A percentile compares a stretch with the other conserved stretches of the same genome.
These are phyloP conservation scores for Eudemis profundana DNA, from an alignment of 2,888 invertebrate genomes.

Conservation along the genomic window DNA sequence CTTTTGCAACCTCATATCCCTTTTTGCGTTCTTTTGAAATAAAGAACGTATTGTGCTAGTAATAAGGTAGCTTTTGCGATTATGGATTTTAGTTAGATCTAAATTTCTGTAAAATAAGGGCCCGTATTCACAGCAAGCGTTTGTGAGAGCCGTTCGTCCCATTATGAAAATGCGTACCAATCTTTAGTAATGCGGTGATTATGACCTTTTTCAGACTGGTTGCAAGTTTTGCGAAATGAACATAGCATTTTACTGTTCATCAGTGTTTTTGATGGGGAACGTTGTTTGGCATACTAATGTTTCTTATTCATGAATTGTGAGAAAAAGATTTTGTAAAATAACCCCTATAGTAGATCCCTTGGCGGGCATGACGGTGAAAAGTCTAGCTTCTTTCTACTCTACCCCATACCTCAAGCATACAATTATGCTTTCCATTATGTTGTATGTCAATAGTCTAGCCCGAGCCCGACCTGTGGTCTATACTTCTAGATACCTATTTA, in stretches of 20 bases:
- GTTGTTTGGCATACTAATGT: not conserved
- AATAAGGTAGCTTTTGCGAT: not conserved
- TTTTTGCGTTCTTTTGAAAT: not conserved
- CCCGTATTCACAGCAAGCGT: slow-evolving; percentile 31
- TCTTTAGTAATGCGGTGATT: slow-evolving; percentile 43
- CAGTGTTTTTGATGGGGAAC: slow-evolving; percentile 6
- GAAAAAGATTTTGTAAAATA: no score
- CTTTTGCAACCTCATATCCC: not conserved
- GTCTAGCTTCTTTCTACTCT: no score
- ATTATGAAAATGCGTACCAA: slow-evolving; percentile 43
- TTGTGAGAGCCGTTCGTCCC: slow-evolving; percentile 32
- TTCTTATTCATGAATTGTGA: no score
- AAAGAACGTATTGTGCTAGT: not conserved
- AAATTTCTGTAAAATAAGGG: not conserved
- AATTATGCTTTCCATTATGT: no score
- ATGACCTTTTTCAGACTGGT: slow-evolving; percentile 30
- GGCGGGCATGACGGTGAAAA: no score
- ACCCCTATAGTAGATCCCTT: no score
- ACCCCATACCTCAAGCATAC: no score
- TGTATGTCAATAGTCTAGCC: no score
- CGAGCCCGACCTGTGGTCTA: no score
- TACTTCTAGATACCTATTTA: no score
- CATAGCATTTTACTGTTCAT: slow-evolving; percentile 17
- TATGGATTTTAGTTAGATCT: not conserved
- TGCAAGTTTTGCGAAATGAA: slow-evolving; percentile 30